phyloP scores from a whole-genome alignment of 2,888 invertebrate species.

The Nycteola revayana region DNA sequence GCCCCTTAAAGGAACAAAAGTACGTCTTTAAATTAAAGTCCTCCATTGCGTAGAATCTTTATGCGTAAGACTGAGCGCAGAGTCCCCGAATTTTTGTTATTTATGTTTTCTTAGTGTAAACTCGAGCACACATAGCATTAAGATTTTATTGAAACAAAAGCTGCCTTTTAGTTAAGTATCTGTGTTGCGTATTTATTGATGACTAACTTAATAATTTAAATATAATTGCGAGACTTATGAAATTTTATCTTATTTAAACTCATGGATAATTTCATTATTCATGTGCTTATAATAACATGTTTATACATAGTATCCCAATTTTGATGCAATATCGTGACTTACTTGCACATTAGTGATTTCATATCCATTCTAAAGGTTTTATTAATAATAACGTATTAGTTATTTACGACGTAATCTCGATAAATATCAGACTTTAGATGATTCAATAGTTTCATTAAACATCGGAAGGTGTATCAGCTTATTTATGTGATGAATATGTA shows the following conservation, averaged over 20 bases:
- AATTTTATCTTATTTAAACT: background rate
- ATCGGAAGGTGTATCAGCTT: too few species aligned
- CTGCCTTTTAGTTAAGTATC: conserved; percentile 51
- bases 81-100: conserved; percentile 41
- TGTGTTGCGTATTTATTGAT: conserved; percentile 55
- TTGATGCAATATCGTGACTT: conserved; percentile 4
- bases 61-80: conserved; percentile 52
- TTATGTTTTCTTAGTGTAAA: conserved; percentile 37
- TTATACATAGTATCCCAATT: too few species aligned
- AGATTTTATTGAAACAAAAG: conserved; percentile 45
- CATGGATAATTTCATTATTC: background rate
- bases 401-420: too few species aligned
- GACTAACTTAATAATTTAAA: conserved; percentile 24
- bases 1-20: too few species aligned
- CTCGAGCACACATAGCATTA: conserved; percentile 42
- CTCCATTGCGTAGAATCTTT: conserved; percentile 18
- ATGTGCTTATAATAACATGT: background rate
- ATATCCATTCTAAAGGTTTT: too few species aligned
- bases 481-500: too few species aligned
- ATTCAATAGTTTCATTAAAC: too few species aligned
- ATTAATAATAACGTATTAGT: too few species aligned
- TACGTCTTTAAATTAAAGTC: too few species aligned
- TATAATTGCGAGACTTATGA: conserved; percentile 1
- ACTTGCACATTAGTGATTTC: conserved; percentile 2
- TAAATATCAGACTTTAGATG: too few species aligned